phyloP scores from a whole-genome alignment of 2,113 vertebrate genomes.

The Plotosus lineatus region DNA sequence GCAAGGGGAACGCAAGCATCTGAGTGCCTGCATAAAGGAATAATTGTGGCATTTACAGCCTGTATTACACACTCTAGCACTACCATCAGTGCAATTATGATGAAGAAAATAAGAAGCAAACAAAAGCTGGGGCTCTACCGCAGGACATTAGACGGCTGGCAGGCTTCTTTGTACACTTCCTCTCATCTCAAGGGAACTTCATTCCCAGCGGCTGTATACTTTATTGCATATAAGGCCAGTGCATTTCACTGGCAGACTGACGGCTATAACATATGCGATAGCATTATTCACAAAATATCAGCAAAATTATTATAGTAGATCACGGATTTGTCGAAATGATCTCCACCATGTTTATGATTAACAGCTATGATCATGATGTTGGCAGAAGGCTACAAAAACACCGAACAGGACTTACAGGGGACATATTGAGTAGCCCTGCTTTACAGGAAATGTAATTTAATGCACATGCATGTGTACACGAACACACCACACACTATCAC shows the following conservation, averaged over 20 bases:
- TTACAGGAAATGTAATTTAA: not conserved
- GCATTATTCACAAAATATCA: not conserved
- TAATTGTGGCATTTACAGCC: slow-evolving; percentile 37
- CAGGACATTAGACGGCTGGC: not conserved
- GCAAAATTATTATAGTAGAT: not conserved
- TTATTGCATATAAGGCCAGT: not conserved
- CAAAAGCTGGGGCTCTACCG: slow-evolving; percentile 2
- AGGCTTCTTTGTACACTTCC: not conserved
- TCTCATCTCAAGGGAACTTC: slow-evolving; percentile 1
- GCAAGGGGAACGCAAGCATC: not conserved
- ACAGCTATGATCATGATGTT: not conserved
- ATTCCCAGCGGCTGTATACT: not conserved
- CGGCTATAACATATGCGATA: not conserved
- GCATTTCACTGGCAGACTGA: not conserved
- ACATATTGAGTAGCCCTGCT: not conserved
- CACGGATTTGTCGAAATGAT: not conserved
- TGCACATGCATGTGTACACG: not conserved
- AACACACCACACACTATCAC: slow-evolving; percentile 4
- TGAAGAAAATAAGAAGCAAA: slow-evolving; percentile 31
- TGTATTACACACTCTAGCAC: slow-evolving; percentile 20
- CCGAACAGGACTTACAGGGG: not conserved
- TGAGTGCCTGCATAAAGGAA: slow-evolving; percentile 29
- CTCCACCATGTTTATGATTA: not conserved
- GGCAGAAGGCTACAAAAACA: not conserved
- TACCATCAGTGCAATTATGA: slow-evolving; percentile 39